Evolutionary conservation across 2,113 vertebrate species (phyloP).

Genomic region (Cyphomyrus plagiostoma): DNA sequence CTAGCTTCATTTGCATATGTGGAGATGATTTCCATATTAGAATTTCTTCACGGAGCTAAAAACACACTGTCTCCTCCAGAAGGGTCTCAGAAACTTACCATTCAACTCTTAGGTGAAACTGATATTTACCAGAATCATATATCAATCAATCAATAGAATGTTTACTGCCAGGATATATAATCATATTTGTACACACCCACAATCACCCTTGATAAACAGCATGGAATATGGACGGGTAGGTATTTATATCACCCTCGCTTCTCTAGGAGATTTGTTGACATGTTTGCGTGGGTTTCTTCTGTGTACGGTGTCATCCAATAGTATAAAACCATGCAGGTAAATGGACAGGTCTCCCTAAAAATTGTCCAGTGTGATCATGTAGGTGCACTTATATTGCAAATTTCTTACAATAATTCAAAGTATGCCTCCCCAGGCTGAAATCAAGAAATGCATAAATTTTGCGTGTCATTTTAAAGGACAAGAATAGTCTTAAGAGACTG

Average conservation of each 20-base stretch:
- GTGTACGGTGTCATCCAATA: not conserved
- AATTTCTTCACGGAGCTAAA: not conserved
- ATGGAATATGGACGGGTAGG: not conserved
- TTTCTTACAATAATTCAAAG: not conserved
- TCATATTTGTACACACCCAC: not conserved
- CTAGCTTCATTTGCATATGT: not conserved
- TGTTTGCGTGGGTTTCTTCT: not conserved
- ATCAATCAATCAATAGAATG: not conserved
- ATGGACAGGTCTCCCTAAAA: not conserved
- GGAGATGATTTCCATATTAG: not conserved
- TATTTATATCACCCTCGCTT: not conserved
- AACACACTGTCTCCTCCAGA: not conserved
- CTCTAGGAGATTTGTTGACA: not conserved
- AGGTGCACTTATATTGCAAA: not conserved
- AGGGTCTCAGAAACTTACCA: not conserved
- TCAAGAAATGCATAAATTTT: not conserved
- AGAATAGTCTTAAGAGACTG: not conserved
- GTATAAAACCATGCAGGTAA: not conserved
- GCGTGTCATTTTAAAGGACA: not conserved
- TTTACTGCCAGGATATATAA: not conserved
- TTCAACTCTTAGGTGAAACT: not conserved
- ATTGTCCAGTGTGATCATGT: not conserved
- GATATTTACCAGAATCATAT: not conserved
- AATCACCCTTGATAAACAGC: not conserved
- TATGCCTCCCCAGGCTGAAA: not conserved